Base-by-base conservation (phyloP, 2,113 vertebrate genomes). In the Heptranchias perlo region DNA sequence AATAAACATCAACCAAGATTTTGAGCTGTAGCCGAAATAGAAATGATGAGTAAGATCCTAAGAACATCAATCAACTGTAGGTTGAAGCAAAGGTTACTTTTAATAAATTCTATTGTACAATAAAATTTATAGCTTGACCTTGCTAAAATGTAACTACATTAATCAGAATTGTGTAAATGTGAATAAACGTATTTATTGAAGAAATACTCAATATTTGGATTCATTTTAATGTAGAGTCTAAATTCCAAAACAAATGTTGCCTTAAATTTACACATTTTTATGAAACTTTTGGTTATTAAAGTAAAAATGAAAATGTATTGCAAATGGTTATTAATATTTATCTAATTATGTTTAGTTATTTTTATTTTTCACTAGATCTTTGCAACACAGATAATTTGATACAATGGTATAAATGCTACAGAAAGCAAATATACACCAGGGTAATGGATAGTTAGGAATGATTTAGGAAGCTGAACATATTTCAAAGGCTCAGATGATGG, bases 161-260 rank as follows among this genome's bases (percentile, higher is more conserved):
- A 86, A 89, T 89, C 49, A 89, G 86, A 89, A 58, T 89, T 58
- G 52, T 89, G 21, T 58, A 89, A 35, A 54, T 89, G 28, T 82
- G 76, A 82, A 11, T 89, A 89, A 89, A 86, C 39, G 25, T 47
- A 86, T 86, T 86, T 86, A 49, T 86, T 86, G 82, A 86, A 86
- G 82, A 47, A 86, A 23, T 23, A 21, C 18, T 86, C 44, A 86
- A 49, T 47, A 86, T 18, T 86, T 84, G 39, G 18, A 23, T 28
- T 73, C 82, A 86, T 86, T 47, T 49, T 47, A 47, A 86, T 86
- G 39, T 49, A 35, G 18, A 44, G 23, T 86, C 6, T 86, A 86
- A 86, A 86, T 86, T 86, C 47, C 39, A 25, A 86, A 89, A 31
- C 1, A 73, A 35, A 73, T 31, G 10, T 89, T 31, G 49, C n/a